Base-by-base conservation (phyloP, 1,140 invertebrate genomes). In the Habropoda laboriosa region DNA sequence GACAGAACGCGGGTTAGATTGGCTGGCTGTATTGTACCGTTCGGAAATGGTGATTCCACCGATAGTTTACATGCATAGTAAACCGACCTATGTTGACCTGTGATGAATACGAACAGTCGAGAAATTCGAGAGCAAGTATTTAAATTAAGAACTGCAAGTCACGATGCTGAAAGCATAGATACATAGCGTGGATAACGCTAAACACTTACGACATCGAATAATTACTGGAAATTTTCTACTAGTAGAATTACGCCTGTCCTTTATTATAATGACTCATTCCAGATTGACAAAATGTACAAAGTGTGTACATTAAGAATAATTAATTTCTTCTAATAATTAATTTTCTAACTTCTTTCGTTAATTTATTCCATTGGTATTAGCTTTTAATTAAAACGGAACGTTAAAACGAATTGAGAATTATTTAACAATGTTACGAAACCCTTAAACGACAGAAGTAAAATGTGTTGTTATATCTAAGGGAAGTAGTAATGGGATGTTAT, bases 1-100 rank as follows among this genome's bases (percentile, higher is more conserved):
- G n/a, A 71, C 47, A 78, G 53, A 16, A 71, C 21, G 21, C 42
- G 12, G 32, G 7, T 70, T 30, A 35, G 71, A 71, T 70, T 76
- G n/a, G n/a, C 38, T n/a, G 38, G 10, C 27, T 67, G 21, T 67
- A 60, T 27, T 64, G 18, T 53, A 38, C 58, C 18, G 27, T 27
- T 16, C 24, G 38, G 8, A 42, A 53, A 27, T 7, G 24, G 16
- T n/a, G 30, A 67, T 55, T 57, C n/a, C 3, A 5, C 7, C 10
- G 35, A 67, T 67, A 45, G 21, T 67, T 76, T 45, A 45, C n/a
- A 7, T 30, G 32, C 13, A 40, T 7, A 35, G 7, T 24, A 63
- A 16, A n/a, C 16, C 16, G 5, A 61, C 6, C 38, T 1, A n/a
- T n/a, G 18, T 12, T 35, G 21, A 38, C 18, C 30, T 13, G 27